A percentile compares a stretch with the other conserved stretches of the same genome.
These are phyloP conservation scores for Lottia gigantea DNA, from an alignment of 2,888 invertebrate species.

Conservation along the genomic window DNA sequence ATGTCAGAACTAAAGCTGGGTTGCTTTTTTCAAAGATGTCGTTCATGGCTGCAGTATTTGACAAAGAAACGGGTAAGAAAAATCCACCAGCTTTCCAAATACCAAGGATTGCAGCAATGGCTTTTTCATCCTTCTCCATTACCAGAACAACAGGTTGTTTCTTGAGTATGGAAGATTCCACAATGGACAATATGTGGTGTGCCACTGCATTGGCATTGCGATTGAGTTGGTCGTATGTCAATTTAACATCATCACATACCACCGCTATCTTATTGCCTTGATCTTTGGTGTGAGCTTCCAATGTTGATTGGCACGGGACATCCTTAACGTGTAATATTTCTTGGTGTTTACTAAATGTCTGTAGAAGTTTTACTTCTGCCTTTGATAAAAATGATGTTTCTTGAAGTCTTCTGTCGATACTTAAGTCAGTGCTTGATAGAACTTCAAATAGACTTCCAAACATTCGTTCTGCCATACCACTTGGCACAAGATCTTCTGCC, in stretches of 20 bases:
- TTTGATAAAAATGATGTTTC: background rate
- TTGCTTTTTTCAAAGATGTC: background rate
- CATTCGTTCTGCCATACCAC: background rate
- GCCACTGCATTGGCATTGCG: background rate
- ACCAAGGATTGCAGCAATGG: conserved; percentile 17
- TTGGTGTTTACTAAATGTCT: background rate
- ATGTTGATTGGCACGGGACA: background rate
- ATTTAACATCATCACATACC: background rate
- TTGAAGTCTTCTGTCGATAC: background rate
- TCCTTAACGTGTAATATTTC: background rate
- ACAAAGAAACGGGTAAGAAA: conserved; percentile 16
- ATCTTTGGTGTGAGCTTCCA: background rate
- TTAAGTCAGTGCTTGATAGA: background rate
- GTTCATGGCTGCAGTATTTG: background rate
- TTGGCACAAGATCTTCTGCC: background rate
- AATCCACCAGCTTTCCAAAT: conserved; percentile 21
- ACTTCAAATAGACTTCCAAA: background rate
- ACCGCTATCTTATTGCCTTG: background rate
- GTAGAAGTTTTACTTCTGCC: background rate
- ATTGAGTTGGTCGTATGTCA: background rate
- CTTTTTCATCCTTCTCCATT: conserved; percentile 8
- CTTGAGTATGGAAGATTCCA: background rate
- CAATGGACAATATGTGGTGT: background rate
- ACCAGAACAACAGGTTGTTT: background rate
- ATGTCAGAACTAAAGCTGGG: background rate